Conservation (phyloP, 2,888 invertebrate species). For the Hoplodrina ambigua region DNA sequence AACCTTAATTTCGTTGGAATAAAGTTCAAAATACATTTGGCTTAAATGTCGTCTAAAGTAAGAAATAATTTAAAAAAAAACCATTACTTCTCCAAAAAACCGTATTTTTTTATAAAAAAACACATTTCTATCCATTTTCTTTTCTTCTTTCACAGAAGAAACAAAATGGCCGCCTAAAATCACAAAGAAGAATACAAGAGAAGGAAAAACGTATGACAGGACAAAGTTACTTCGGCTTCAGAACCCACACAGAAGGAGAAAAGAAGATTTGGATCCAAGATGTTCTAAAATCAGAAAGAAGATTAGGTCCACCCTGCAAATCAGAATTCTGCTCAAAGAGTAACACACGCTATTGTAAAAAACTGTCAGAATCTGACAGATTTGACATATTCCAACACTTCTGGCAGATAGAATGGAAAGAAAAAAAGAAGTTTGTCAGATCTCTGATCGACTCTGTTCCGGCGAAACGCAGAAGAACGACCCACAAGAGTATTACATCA, state of each 20-base stretch:
- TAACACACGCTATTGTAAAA: slow-evolving; percentile 64
- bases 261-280: slow-evolving; percentile 77
- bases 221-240: slow-evolving; percentile 78
- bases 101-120: neutral
- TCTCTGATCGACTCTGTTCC: slow-evolving; percentile 74
- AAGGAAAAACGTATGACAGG: slow-evolving; percentile 80
- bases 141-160: slow-evolving; percentile 61
- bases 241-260: slow-evolving; percentile 61
- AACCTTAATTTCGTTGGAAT: neutral
- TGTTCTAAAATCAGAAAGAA: slow-evolving; percentile 76
- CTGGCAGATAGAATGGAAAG: slow-evolving; percentile 80
- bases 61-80: neutral
- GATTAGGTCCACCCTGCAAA: slow-evolving; percentile 72
- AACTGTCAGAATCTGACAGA: slow-evolving; percentile 69
- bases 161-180: slow-evolving; percentile 69
- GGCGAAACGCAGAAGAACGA: slow-evolving; percentile 70
- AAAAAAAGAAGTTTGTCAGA: slow-evolving; percentile 73
- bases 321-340: slow-evolving; percentile 72
- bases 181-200: slow-evolving; percentile 73
- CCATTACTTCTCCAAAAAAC: neutral
- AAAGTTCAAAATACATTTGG: neutral
- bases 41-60: neutral
- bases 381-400: slow-evolving; percentile 73
- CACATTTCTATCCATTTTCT: neutral
- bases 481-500: slow-evolving; percentile 68